These are phyloP conservation scores for Luperina nickerlii DNA, from an alignment of 2,888 invertebrate genomes.

Conservation along the genomic window DNA sequence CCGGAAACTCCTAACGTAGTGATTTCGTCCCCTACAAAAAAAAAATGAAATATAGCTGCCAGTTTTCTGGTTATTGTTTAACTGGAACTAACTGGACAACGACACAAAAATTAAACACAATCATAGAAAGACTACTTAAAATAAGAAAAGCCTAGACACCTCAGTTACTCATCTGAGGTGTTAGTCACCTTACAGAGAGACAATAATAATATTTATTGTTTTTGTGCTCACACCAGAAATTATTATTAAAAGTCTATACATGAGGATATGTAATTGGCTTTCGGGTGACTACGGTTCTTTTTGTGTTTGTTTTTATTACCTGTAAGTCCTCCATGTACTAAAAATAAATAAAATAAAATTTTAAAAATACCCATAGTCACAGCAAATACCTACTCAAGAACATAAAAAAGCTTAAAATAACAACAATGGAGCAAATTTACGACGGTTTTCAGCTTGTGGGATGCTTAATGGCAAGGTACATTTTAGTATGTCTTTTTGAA, in stretches of 20 bases:
- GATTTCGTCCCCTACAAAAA: constrained; percentile 36
- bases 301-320: too few relatives aligned
- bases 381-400: constrained; percentile 83
- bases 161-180: constrained; percentile 72
- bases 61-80: constrained; percentile 72
- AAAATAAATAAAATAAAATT: too few relatives aligned
- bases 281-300: too few relatives aligned
- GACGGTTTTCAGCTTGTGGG: constrained; percentile 78
- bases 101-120: constrained; percentile 78
- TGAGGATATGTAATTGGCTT: too few relatives aligned
- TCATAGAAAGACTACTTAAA: constrained; percentile 79
- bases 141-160: constrained; percentile 72
- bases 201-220: constrained; percentile 70
- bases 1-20: constrained; percentile 1
- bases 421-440: constrained; percentile 80
- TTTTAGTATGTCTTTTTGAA: constrained; percentile 77
- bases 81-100: constrained; percentile 77
- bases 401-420: constrained; percentile 83
- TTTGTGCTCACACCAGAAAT: too few relatives aligned
- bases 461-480: constrained; percentile 80
- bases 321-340: too few relatives aligned
- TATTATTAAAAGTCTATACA: too few relatives aligned
- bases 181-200: constrained; percentile 73
- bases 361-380: constrained; percentile 77
- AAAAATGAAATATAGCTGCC: constrained; percentile 19